A percentile compares a stretch with the other conserved stretches of the same genome.
These are phyloP conservation scores for Fissipunctia ypsillon DNA, from an alignment of 2,888 invertebrate genomes.

Conservation along the genomic window DNA sequence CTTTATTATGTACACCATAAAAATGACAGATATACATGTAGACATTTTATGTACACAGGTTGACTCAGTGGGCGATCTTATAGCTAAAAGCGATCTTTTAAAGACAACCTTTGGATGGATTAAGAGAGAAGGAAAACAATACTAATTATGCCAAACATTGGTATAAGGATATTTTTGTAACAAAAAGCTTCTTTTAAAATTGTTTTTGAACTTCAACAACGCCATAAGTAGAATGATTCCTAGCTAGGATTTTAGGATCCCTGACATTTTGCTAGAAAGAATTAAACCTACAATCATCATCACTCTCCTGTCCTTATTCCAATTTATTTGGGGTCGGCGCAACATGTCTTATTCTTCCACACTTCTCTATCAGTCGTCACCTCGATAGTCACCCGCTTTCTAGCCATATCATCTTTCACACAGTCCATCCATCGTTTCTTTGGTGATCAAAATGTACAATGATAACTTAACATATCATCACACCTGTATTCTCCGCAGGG, in stretches of 20 bases:
- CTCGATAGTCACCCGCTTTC: not conserved
- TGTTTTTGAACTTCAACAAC: not conserved
- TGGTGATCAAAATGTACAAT: not conserved
- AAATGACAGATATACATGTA: no score
- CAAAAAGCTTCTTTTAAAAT: not conserved
- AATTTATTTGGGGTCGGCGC: not conserved
- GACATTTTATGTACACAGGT: no score
- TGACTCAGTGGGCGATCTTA: no score
- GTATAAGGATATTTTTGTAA: not conserved
- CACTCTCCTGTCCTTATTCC: no score
- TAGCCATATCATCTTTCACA: not conserved
- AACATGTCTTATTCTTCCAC: not conserved
- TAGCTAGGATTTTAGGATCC: not conserved
- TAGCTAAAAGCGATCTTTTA: no score
- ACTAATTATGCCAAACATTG: not conserved
- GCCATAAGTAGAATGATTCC: not conserved
- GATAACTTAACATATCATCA: no score
- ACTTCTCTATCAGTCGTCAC: not conserved
- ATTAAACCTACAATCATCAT: no score
- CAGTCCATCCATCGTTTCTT: constrained; percentile 1
- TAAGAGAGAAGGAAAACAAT: no score
- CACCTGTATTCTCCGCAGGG: no score
- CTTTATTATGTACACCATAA: no score
- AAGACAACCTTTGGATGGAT: no score
- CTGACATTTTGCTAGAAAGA: no score